Conservation (phyloP, 1,140 invertebrate genomes). For the Habropoda laboriosa region DNA sequence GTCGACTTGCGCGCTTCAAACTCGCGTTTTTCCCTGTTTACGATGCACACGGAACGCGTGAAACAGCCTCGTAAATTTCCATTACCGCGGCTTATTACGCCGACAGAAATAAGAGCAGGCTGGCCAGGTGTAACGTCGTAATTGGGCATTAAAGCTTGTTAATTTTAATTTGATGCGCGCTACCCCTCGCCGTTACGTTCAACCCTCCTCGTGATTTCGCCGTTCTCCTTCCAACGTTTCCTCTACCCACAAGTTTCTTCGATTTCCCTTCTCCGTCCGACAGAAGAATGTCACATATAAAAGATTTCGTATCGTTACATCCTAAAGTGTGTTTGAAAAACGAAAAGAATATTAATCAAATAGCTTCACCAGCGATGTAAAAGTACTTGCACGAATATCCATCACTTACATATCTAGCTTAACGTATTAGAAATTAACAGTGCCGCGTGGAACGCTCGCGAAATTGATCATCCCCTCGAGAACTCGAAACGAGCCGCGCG, state of each 20-base stretch:
- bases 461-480: neutral
- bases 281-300: too few relatives aligned
- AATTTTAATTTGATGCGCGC: slow-evolving; percentile 9
- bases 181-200: neutral
- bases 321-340: too few relatives aligned
- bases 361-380: neutral
- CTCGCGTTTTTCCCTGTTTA: neutral
- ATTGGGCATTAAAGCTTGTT: slow-evolving; percentile 36
- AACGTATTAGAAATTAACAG: slow-evolving; percentile 2
- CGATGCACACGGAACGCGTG: neutral
- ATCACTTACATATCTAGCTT: slow-evolving; percentile 14
- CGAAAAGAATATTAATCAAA: neutral
- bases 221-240: too few relatives aligned
- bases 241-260: too few relatives aligned
- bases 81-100: slow-evolving; percentile 25
- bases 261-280: too few relatives aligned
- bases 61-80: slow-evolving; percentile 30
- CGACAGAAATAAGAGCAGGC: slow-evolving; percentile 14
- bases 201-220: neutral
- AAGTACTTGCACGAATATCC: slow-evolving; percentile 1
- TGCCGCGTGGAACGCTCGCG: slow-evolving; percentile 4
- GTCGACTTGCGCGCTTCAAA: neutral
- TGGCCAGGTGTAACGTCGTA: slow-evolving; percentile 12
- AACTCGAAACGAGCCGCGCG: slow-evolving; percentile 1
- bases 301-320: too few relatives aligned